phyloP scores from a whole-genome alignment of 1,140 invertebrate genomes.

The Oedothorax gibbosus region DNA sequence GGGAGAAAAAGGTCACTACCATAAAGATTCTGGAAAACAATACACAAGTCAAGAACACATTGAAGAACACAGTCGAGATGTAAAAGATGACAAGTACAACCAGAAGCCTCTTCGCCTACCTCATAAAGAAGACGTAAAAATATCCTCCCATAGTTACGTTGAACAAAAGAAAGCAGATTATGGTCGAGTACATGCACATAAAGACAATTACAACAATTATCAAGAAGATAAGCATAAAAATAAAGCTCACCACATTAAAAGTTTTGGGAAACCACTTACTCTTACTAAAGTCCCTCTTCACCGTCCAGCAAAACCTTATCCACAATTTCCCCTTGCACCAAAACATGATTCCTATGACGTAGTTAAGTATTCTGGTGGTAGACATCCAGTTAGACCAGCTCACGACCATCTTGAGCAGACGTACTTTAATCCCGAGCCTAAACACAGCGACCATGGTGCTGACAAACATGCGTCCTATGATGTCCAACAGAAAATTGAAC shows the following conservation, averaged over 20 bases:
- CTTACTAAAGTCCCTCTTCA: background rate
- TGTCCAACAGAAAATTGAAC: conserved; percentile 4
- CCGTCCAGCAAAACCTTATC: background rate
- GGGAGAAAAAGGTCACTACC: background rate
- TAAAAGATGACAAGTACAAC: background rate
- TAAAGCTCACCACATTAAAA: background rate
- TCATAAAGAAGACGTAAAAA: background rate
- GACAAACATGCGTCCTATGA: background rate
- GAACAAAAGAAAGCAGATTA: background rate
- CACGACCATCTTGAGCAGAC: background rate
- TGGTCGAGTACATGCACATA: background rate
- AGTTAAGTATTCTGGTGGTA: conserved; percentile 38
- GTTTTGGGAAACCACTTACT: background rate
- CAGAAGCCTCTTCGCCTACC: background rate
- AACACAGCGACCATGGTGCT: background rate
- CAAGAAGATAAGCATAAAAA: background rate
- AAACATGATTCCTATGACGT: background rate
- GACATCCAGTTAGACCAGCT: conserved; percentile 18
- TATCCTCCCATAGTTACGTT: background rate
- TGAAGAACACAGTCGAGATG: background rate
- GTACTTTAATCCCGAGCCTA: background rate
- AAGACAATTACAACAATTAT: conserved; percentile 5
- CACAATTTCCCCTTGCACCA: background rate
- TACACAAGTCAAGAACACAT: background rate
- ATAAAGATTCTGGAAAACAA: background rate